Evolutionary conservation across 2,797 vertebrate species (phyloP), one percentile per base, ranked within the genome.

Genomic region (Periparus ater): DNA sequence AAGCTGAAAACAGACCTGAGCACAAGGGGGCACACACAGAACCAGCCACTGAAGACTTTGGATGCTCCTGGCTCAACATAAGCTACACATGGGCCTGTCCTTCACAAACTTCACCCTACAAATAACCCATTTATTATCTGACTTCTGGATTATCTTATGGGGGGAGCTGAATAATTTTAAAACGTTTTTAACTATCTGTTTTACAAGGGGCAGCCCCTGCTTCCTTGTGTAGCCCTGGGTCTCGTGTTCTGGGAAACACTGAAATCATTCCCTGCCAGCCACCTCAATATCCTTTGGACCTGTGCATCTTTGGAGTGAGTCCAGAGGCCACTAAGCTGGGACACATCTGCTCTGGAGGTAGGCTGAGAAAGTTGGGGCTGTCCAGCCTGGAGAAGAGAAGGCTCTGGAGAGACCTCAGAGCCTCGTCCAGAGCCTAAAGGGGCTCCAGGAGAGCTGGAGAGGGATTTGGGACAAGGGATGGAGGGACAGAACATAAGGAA

Each of bases 251-350:
- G 57, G 30, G 36, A 42, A 89, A 68, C 47, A 71, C 6, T 29
- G 21, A 54, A 67, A 70, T 23, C 57, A 36, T 10, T 72, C 36
- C 34, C 26, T 29, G 14, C 17, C 63, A 87, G 36, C 7, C 40
- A 74, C 10, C 14, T 36, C 0, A 0, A 27, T n/a, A 14, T 27
- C 25, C 18, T 6, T 34, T 13, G 45, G 51, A 45, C 5, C 38
- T 73, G 45, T 17, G 75, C 36, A 27, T 44, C 50, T 63, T 0
- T 36, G 58, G 72, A 50, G 26, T 2, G 7, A 57, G 27, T 58
- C 23, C 17, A 38, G 32, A 58, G 66, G 32, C 44, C 67, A 51
- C 51, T n/a, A 20, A 58, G 60, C 76, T 60, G 66, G 36, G 38
- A 22, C 22, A 57, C 44, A 54, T 36, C 32, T 57, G 22, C 36